Evolutionary conservation across 2,888 invertebrate species (phyloP), one percentile per base, ranked within the genome.

Genomic region (Dendrolimus houi): DNA sequence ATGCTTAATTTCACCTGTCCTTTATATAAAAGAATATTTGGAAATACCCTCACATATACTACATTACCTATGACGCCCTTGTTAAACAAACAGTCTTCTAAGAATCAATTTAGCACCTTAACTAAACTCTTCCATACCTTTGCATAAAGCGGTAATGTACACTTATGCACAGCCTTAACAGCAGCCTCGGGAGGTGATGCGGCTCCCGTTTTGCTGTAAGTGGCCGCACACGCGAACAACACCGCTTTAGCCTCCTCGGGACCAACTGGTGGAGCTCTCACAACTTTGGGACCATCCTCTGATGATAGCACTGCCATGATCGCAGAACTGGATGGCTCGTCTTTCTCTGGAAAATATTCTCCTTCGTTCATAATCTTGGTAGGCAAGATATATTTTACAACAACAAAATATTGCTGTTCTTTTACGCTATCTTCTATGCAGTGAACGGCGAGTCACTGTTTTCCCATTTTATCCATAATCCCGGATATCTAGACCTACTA

Each of bases 91-190:
- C 29, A 29, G 29, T 29, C 29, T 29, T 29, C 29, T 29, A 29
- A 29, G 6, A 29, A 29, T 29, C 29, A 29, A 29, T 29, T 29
- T 29, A 17, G 17, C 17, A 17, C 17, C 2, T 17, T 17, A 17
- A 1, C 17, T 17, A 29, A 29, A 29, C 29, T 29, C 29, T 29
- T 29, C 29, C 64, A 6, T 57, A 94, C 94, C 91, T 94, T 94
- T 65, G 94, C 93, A 71, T 94, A 94, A n/a, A 94, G 85, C 7
- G 94, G 94, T 59, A 94, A 76, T 13, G 94, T 94, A 71, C 94
- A 94, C 64, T 93, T 92, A 63, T 93, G 92, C 7, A 94, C 92
- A 17, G 93, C 93, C 58, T 92, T 92, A 55, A 93, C 88, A 1
- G 94, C 93, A 0, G 92, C 88, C 29, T 93, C 92, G 52, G 92